Evolutionary conservation across 2,113 vertebrate species (phyloP).

Genomic region (Cyanistes caeruleus): DNA sequence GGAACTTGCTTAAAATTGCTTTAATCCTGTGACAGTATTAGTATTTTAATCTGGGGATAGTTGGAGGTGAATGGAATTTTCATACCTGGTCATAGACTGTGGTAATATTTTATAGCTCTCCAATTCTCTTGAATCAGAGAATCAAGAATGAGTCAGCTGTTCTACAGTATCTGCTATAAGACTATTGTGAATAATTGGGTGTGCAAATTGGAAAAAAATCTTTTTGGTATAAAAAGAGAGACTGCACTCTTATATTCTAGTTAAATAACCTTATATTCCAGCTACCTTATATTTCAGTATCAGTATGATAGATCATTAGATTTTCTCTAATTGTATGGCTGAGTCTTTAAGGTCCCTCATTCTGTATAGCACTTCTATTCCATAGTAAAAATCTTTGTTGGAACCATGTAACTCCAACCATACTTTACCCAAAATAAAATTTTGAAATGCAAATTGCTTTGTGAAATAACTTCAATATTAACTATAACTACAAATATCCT

Average conservation of each 20-base stretch:
- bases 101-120: not conserved
- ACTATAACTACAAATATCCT: not conserved
- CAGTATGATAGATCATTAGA: not conserved
- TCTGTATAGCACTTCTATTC: not conserved
- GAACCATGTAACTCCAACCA: not conserved
- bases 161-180: not conserved
- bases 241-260: not conserved
- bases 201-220: not conserved
- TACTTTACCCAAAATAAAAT: not conserved
- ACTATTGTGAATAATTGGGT: not conserved
- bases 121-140: not conserved
- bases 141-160: not conserved
- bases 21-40: not conserved
- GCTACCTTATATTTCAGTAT: not conserved
- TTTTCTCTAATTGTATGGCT: not conserved
- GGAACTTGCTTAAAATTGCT: not conserved
- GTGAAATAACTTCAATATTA: not conserved
- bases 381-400: not conserved
- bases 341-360: not conserved
- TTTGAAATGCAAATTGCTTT: not conserved
- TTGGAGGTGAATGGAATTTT: not conserved
- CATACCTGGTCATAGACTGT: not conserved
- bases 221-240: not conserved
- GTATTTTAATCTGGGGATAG: not conserved
- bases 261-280: not conserved